Conservation (phyloP, 1,140 invertebrate genomes). For the Dolichoris vasculosae region DNA sequence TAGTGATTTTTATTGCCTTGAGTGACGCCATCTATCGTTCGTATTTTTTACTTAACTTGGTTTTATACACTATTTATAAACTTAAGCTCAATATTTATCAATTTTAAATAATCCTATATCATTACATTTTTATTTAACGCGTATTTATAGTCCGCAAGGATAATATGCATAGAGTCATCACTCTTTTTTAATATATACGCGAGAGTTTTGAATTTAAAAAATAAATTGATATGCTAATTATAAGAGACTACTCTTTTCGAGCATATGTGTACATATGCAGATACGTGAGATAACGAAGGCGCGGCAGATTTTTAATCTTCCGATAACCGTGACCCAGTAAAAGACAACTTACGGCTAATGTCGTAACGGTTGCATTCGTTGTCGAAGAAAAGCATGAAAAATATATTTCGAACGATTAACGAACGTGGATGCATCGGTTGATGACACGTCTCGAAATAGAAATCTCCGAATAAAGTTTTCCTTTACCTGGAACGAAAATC, state of each 20-base stretch:
- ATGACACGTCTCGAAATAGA: no score
- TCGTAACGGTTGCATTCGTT: neutral
- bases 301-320: conserved; percentile 3
- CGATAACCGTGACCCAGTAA: conserved; percentile 42
- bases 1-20: neutral
- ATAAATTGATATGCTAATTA: neutral
- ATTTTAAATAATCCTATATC: neutral
- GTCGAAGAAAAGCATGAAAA: neutral
- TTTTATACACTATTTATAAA: neutral
- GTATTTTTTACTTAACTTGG: neutral
- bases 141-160: neutral
- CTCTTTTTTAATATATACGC: neutral
- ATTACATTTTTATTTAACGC: neutral
- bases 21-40: neutral
- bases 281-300: conserved; percentile 21
- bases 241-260: neutral
- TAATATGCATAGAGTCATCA: neutral
- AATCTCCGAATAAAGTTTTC: neutral
- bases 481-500: neutral
- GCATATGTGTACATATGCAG: neutral
- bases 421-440: neutral
- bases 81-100: neutral
- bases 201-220: neutral
- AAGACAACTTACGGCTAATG: neutral
- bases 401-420: neutral